Evolutionary conservation across 2,797 vertebrate genomes (phyloP).

Genomic region (Schizopygopsis malacanthus): DNA sequence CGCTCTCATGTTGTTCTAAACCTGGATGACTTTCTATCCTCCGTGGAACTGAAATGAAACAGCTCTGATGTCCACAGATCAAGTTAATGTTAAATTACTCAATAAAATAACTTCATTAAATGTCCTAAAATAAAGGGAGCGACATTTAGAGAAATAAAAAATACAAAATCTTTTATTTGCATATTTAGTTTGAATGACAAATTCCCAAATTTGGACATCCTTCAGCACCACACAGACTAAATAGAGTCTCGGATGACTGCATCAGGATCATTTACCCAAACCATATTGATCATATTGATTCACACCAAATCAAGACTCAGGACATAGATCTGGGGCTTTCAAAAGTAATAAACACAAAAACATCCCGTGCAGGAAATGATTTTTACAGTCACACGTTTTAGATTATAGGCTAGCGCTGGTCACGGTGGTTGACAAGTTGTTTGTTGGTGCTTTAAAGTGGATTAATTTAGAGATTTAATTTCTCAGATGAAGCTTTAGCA

Average conservation of each 20-base stretch:
- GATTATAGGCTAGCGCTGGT: background rate
- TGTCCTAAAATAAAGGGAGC: background rate
- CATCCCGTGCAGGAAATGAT: background rate
- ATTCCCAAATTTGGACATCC: background rate
- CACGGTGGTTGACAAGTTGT: background rate
- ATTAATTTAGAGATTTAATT: too few species aligned
- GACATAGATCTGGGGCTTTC: background rate
- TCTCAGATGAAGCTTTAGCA: too few species aligned
- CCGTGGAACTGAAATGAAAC: background rate
- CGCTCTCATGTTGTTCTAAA: background rate
- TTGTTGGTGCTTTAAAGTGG: background rate
- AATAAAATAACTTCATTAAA: background rate
- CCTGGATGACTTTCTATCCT: background rate
- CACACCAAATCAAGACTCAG: background rate
- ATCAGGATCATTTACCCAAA: background rate
- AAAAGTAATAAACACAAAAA: conserved; percentile 21
- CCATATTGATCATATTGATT: background rate
- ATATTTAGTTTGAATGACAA: background rate
- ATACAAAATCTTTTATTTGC: background rate
- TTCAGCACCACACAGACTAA: background rate
- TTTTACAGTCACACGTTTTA: background rate
- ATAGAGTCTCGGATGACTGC: conserved; percentile 9
- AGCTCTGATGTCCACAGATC: background rate
- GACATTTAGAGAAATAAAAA: background rate
- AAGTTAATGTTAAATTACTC: background rate